phyloP scores from a whole-genome alignment of 1,140 invertebrate genomes.

The Drosophila rhopaloa region DNA sequence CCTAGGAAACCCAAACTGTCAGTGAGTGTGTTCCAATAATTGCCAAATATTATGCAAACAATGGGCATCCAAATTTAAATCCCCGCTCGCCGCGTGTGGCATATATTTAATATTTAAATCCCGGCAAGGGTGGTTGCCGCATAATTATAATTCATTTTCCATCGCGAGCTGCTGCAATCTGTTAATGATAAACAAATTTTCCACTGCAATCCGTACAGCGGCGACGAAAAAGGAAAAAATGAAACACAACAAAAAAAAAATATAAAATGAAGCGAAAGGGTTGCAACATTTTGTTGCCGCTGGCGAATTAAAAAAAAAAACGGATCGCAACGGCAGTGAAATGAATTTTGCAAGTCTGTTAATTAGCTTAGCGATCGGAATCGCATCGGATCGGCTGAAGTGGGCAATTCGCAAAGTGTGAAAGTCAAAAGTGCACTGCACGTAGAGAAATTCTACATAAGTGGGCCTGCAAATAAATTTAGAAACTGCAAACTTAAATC shows the following conservation, averaged over 20 bases:
- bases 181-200: constrained; percentile 83
- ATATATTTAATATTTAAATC: constrained; percentile 79
- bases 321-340: constrained; percentile 4
- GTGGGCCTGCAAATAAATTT: too few species aligned
- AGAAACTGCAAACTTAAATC: too few species aligned
- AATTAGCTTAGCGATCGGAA: constrained; percentile 68
- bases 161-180: constrained; percentile 53
- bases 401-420: constrained; percentile 49
- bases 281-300: constrained; percentile 55
- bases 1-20: constrained; percentile 44
- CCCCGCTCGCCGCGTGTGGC: constrained; percentile 73
- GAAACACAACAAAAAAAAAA: constrained; percentile 2
- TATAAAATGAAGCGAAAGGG: constrained; percentile 49
- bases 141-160: constrained; percentile 82
- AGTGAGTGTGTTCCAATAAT: constrained; percentile 78
- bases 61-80: constrained; percentile 64
- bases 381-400: constrained; percentile 41
- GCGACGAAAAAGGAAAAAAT: constrained; percentile 21
- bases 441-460: constrained; percentile 1
- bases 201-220: constrained; percentile 41
- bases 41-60: constrained; percentile 84
- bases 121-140: constrained; percentile 25
- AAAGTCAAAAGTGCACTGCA: constrained; percentile 51
- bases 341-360: constrained; percentile 64
- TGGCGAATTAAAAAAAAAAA: constrained; percentile 24